These are phyloP conservation scores for Dilophus febrilis DNA, from an alignment of 2,888 invertebrate genomes.

Conservation along the genomic window DNA sequence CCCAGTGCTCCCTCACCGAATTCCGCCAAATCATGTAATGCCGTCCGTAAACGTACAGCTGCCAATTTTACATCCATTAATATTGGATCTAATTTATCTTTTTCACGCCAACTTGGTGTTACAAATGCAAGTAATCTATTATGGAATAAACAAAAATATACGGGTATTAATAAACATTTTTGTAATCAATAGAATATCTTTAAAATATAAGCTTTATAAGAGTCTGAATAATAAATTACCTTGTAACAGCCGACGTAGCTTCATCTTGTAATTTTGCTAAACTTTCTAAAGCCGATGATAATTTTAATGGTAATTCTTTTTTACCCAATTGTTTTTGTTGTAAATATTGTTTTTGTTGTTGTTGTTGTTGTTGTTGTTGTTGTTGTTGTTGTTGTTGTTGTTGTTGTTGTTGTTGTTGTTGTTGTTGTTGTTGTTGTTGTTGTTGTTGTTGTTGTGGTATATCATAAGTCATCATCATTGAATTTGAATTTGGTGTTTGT, in stretches of 20 bases:
- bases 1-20: conserved; percentile 79
- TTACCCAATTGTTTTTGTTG: conserved; percentile 15
- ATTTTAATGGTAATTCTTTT: conserved; percentile 54
- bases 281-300: conserved; percentile 58
- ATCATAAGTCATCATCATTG: conserved; percentile 4
- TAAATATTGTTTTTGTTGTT: conserved; percentile 20
- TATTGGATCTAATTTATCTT: conserved; percentile 58
- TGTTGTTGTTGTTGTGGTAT: conserved; percentile 15
- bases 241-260: conserved; percentile 65
- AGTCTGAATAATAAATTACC: conserved; percentile 20
- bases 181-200: too few relatives aligned
- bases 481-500: conserved; percentile 9
- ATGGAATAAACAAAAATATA: conserved; percentile 4
- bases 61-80: conserved; percentile 72
- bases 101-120: conserved; percentile 63
- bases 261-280: conserved; percentile 60
- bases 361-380: conserved; percentile 13
- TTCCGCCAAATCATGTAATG: conserved; percentile 71
- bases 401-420: conserved; percentile 13
- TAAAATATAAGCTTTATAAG: too few relatives aligned
- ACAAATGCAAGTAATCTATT: conserved; percentile 49
- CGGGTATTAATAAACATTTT: conserved; percentile 1
- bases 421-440: conserved; percentile 17
- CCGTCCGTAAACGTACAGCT: conserved; percentile 57
- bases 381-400: conserved; percentile 17